These are phyloP conservation scores for Drosophila parabipectinata DNA, from an alignment of 1,140 invertebrate genomes.

Conservation along the genomic window DNA sequence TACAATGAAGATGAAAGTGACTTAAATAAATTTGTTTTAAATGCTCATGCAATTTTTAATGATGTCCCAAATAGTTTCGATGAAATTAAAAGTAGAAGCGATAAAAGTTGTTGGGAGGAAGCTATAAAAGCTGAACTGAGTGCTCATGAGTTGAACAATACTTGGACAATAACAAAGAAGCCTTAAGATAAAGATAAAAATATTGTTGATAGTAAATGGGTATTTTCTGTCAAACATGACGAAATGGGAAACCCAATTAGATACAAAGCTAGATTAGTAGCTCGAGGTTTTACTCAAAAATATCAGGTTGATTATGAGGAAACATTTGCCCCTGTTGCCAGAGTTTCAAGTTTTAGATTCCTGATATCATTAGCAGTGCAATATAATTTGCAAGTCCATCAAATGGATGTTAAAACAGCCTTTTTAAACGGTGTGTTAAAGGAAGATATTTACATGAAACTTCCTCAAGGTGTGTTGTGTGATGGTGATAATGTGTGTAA, in stretches of 20 bases:
- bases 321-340: constrained; percentile 32
- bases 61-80: constrained; percentile 30
- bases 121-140: constrained; percentile 55
- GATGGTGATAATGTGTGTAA: constrained; percentile 57
- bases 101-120: constrained; percentile 71
- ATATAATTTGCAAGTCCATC: constrained; percentile 67
- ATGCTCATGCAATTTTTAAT: constrained; percentile 21
- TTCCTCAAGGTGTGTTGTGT: constrained; percentile 76
- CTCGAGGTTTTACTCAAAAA: constrained; percentile 83
- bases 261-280: constrained; percentile 83
- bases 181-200: constrained; percentile 14
- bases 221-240: constrained; percentile 15
- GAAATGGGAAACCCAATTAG: constrained; percentile 30
- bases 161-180: not conserved
- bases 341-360: constrained; percentile 30
- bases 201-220: constrained; percentile 4
- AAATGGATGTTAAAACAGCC: constrained; percentile 80
- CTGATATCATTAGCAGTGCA: constrained; percentile 30
- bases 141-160: constrained; percentile 20
- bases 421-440: constrained; percentile 83
- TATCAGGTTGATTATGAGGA: constrained; percentile 78
- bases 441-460: constrained; percentile 79
- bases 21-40: constrained; percentile 15
- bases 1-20: constrained; percentile 12
- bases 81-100: constrained; percentile 65